Base-by-base conservation (phyloP, 2,888 invertebrate genomes). In the Nasonovia ribisnigri region DNA sequence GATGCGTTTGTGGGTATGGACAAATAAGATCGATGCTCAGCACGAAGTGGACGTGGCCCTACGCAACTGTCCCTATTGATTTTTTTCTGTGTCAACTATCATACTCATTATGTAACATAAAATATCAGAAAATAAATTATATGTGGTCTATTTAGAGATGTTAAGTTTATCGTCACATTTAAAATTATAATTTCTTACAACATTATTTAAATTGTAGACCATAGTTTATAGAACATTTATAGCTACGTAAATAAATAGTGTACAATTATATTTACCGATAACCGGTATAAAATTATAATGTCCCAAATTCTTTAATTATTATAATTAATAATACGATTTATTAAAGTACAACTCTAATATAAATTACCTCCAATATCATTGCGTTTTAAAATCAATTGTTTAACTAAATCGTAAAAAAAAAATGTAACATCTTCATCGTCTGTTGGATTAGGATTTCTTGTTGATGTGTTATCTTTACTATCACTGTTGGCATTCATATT, bases 381-480 rank as follows among this genome's bases (percentile, higher is more conserved):
- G 42, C 90, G 90, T 67, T 51, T 91, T 84, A 91, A 91, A 91
- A 91, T 77, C 26, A 48, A 42, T 84, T 84, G 48, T 42, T 91
- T 51, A 42, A 48, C 77, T 84, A 84, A 10, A 51, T 51, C 77
- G 20, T 91, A 84, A 36, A 91, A 84, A 42, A 51, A 42, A 77
- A 91, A 91, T 60, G 4, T 51, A 13, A 29, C 29, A 42, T 77
- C 77, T 36, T 91, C 84, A 48, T 91, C 51, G 24, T 91, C 90
- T 36, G 36, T 88, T 11, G 51, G 51, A 36, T 77, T 77, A 20
- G 36, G 20, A 20, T 36, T 77, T 77, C 6, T 77, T 77, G 36
- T 77, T 77, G 8, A 36, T 77, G 8, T 36, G 2, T 77, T 36
- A 20, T 36, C 36, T 10, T 36, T 77, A 20, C 20, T 77, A 36